phyloP scores from a whole-genome alignment of 2,797 vertebrate genomes.

The Graptemys geographica region DNA sequence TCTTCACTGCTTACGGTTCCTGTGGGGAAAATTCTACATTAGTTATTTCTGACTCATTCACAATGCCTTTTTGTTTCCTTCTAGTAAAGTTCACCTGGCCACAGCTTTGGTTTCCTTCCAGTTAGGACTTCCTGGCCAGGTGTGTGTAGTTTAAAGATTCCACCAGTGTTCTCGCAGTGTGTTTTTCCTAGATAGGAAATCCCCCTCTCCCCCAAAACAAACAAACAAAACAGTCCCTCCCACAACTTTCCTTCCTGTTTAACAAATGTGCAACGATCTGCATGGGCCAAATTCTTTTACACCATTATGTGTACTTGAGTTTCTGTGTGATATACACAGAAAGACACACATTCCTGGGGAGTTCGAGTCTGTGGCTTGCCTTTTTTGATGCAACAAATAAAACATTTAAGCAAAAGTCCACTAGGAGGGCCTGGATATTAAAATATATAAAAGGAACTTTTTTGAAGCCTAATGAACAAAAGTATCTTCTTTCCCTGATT shows the following conservation, averaged over 20 bases:
- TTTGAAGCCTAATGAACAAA: neutral
- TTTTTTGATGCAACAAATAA: neutral
- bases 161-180: neutral
- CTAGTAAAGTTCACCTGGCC: neutral
- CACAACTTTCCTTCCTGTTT: neutral
- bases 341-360: neutral
- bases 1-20: accelerated
- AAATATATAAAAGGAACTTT: neutral
- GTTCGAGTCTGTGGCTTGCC: neutral
- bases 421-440: neutral
- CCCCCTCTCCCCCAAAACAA: neutral
- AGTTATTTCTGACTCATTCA: neutral
- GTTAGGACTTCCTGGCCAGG: neutral
- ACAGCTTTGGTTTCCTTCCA: neutral
- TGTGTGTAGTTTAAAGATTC: neutral
- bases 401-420: neutral
- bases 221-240: neutral
- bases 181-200: neutral
- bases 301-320: neutral
- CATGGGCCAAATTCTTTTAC: neutral
- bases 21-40: neutral
- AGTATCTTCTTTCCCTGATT: neutral
- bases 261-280: neutral
- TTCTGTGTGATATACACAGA: neutral
- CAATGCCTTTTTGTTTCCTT: neutral